phyloP scores from a whole-genome alignment of 2,113 vertebrate species.

The Seriola quinqueradiata region DNA sequence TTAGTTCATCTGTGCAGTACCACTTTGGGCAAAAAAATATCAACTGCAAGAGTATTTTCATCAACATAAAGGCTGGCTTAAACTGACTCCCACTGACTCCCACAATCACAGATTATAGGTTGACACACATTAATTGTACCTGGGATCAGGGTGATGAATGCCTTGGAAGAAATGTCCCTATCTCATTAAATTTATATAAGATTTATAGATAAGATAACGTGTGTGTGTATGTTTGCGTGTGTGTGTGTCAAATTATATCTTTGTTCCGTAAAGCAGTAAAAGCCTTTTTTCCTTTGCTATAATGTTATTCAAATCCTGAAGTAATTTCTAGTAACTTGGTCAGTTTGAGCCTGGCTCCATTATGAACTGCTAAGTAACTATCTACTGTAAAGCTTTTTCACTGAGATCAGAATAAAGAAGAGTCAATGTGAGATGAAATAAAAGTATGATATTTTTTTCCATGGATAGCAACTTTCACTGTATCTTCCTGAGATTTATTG shows the following conservation, averaged over 20 bases:
- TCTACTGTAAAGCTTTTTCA: not conserved
- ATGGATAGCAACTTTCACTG: not conserved
- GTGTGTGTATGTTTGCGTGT: no score
- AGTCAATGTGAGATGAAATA: slow-evolving; percentile 2
- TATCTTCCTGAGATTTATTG: slow-evolving; percentile 15
- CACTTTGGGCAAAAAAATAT: slow-evolving; percentile 20
- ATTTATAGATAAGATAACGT: no score
- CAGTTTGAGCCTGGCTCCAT: not conserved
- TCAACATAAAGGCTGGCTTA: slow-evolving; percentile 42
- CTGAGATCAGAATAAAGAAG: not conserved
- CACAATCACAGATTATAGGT: slow-evolving; percentile 32
- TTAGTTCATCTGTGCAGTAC: slow-evolving; percentile 2
- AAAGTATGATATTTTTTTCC: not conserved
- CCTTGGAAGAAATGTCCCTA: not conserved
- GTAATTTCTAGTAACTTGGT: not conserved
- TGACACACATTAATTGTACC: slow-evolving; percentile 26
- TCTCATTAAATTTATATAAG: no score
- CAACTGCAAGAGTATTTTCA: slow-evolving; percentile 13
- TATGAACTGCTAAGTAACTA: not conserved
- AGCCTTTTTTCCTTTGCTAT: not conserved
- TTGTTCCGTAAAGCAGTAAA: not conserved
- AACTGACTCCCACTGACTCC: not conserved
- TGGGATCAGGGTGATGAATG: slow-evolving; percentile 20
- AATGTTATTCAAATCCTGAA: not conserved
- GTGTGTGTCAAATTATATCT: not conserved